phyloP scores from a whole-genome alignment of 2,888 invertebrate species.

The Pelosia muscerda region DNA sequence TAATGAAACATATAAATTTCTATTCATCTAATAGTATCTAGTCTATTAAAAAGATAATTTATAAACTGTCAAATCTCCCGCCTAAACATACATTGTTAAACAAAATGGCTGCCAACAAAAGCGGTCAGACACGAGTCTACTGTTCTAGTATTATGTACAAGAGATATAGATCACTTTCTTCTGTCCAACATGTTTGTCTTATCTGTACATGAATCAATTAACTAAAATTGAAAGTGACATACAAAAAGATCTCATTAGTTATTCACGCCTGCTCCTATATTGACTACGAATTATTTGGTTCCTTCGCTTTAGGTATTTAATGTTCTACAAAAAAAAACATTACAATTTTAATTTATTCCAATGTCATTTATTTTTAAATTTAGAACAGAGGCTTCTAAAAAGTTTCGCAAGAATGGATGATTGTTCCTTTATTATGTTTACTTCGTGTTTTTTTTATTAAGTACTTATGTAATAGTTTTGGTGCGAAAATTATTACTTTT shows the following conservation, averaged over 20 bases:
- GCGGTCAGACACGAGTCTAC: constrained; percentile 12
- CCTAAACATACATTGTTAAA: constrained; percentile 17
- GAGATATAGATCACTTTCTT: constrained; percentile 60
- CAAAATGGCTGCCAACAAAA: constrained; percentile 17
- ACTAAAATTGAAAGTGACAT: constrained; percentile 71
- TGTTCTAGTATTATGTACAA: constrained; percentile 32
- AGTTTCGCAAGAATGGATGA: neutral
- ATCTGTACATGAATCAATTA: constrained; percentile 80
- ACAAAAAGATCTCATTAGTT: constrained; percentile 55
- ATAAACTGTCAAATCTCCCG: constrained; percentile 20
- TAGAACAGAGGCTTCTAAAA: neutral
- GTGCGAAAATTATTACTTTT: neutral
- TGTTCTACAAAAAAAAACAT: neutral
- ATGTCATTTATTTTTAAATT: neutral
- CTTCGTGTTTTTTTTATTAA: no score
- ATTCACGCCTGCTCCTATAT: constrained; percentile 22
- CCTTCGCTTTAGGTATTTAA: neutral
- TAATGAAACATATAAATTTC: neutral
- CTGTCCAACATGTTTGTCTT: constrained; percentile 58
- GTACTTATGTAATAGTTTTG: no score
- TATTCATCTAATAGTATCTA: no score
- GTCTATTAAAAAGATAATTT: constrained; percentile 19
- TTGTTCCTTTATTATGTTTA: neutral
- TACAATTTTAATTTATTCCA: no score
- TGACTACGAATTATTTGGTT: neutral